These are phyloP conservation scores for Tryphoninae sp. DNA, from an alignment of 2,888 invertebrate species.

Conservation along the genomic window DNA sequence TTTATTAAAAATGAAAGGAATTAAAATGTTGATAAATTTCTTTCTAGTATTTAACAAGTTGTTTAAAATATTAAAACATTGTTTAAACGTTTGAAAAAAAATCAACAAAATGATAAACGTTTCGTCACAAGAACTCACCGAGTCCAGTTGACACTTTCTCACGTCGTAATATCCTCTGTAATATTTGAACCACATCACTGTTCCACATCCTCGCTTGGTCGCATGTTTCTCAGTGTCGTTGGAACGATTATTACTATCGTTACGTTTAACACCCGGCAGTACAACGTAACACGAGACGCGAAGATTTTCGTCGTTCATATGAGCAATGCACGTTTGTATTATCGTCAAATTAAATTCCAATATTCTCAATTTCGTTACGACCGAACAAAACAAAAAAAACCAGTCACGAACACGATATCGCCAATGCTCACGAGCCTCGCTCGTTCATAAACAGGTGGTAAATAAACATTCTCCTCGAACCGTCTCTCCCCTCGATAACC, in stretches of 20 bases:
- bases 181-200: slow-evolving; percentile 78
- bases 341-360: too few species aligned
- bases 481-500: too few species aligned
- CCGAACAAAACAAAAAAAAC: too few species aligned
- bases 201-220: slow-evolving; percentile 64
- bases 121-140: slow-evolving; percentile 72
- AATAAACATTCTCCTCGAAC: not conserved
- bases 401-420: not conserved
- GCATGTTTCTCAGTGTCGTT: slow-evolving; percentile 58
- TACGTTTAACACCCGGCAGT: slow-evolving; percentile 51
- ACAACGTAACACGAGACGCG: slow-evolving; percentile 63
- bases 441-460: not conserved
- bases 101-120: slow-evolving; percentile 12
- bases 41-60: too few species aligned
- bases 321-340: slow-evolving; percentile 22
- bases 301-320: slow-evolving; percentile 64
- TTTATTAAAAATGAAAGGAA: too few species aligned
- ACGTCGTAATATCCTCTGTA: slow-evolving; percentile 79
- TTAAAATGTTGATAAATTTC: too few species aligned
- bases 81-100: not conserved
- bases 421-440: not conserved
- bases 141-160: slow-evolving; percentile 74
- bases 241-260: slow-evolving; percentile 32
- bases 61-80: too few species aligned
- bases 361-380: too few species aligned